These are phyloP conservation scores for Hydrotaea cyrtoneurina DNA, from an alignment of 2,888 invertebrate genomes.

Conservation along the genomic window DNA sequence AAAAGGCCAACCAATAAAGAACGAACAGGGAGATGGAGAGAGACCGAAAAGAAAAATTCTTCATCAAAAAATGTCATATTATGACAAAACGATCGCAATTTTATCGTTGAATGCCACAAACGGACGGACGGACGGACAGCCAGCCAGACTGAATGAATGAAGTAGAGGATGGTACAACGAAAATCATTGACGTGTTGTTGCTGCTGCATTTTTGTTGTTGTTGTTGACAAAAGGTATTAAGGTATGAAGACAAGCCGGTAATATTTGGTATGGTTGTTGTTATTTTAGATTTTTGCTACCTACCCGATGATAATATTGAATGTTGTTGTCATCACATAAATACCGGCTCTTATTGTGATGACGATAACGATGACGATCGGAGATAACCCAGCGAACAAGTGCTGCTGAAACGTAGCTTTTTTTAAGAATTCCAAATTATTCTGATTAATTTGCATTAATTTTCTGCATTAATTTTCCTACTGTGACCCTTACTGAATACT, in stretches of 20 bases:
- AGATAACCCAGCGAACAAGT: slow-evolving; percentile 11
- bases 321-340: slow-evolving; percentile 67
- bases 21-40: slow-evolving; percentile 1
- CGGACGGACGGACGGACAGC: not conserved
- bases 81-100: slow-evolving; percentile 77
- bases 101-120: slow-evolving; percentile 51
- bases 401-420: too few species aligned
- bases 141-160: slow-evolving; percentile 1
- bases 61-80: slow-evolving; percentile 76
- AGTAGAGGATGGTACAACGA: not conserved
- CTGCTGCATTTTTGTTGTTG: not conserved
- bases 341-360: slow-evolving; percentile 60
- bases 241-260: slow-evolving; percentile 64
- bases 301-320: slow-evolving; percentile 60
- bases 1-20: slow-evolving; percentile 28
- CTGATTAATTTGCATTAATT: too few species aligned
- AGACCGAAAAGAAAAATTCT: slow-evolving; percentile 49
- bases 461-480: too few species aligned
- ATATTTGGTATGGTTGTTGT: slow-evolving; percentile 54
- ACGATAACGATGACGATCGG: slow-evolving; percentile 38
- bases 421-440: too few species aligned
- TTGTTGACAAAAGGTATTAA: slow-evolving; percentile 51
- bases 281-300: slow-evolving; percentile 43
- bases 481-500: too few species aligned
- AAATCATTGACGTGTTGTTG: not conserved